Conservation (phyloP, 2,113 vertebrate genomes). For the Poecilia latipinna region DNA sequence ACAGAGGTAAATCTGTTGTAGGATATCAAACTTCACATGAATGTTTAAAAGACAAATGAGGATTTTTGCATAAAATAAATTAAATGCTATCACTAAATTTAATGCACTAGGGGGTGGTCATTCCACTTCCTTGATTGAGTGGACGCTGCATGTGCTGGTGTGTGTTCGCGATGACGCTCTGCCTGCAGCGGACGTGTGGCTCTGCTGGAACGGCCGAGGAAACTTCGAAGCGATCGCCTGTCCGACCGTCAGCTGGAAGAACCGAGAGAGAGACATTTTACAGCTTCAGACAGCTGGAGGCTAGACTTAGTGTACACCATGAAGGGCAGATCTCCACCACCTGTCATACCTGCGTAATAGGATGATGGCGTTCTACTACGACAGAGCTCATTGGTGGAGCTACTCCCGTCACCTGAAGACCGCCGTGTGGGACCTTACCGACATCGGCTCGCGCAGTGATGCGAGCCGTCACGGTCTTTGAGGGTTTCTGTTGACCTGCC, state of each 20-base stretch:
- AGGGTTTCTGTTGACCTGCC: constrained; percentile 89
- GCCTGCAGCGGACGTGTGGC: constrained; percentile 58
- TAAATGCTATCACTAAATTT: background rate
- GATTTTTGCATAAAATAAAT: constrained; percentile 29
- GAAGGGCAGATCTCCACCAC: background rate
- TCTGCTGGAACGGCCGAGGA: constrained; percentile 83
- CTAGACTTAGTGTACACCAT: fast-evolving
- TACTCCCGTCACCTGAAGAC: constrained; percentile 87
- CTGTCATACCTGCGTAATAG: constrained; percentile 82
- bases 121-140: constrained; percentile 94
- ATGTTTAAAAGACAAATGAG: background rate
- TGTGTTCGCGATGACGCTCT: constrained; percentile 80
- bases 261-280: background rate
- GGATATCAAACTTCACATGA: background rate
- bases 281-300: background rate
- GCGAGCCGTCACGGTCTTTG: constrained; percentile 90
- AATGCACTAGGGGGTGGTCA: constrained; percentile 56
- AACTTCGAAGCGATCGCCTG: constrained; percentile 92
- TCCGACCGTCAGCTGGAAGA: constrained; percentile 87
- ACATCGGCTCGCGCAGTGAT: constrained; percentile 84
- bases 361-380: constrained; percentile 93
- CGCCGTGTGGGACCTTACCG: constrained; percentile 77
- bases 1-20: too few species aligned
- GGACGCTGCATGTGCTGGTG: constrained; percentile 70
- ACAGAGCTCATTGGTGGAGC: constrained; percentile 91